Base-by-base conservation (phyloP, 2,113 vertebrate species). In the Microtus pennsylvanicus region DNA sequence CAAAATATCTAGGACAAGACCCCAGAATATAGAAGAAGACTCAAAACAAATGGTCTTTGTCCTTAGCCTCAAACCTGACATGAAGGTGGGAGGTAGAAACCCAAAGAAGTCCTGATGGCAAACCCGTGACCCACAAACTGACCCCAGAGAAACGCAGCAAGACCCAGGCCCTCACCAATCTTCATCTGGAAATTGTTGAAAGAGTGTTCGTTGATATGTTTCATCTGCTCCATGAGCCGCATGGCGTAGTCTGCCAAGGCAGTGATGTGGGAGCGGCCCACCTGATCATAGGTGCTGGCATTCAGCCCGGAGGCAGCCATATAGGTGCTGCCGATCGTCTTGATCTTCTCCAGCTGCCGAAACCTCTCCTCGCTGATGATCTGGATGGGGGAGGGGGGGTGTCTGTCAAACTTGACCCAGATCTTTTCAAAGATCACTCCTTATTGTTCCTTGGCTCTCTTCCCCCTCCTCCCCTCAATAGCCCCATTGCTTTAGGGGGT, bases 131-230 rank as follows among this genome's bases (percentile, higher is more conserved):
- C 58, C 75, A 33, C 77, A 87, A 55, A 58, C 0, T 5, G 50
- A 38, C 67, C 35, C 58, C 4, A 35, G 63, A 70, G 50, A 61
- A 77, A n/a, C 9, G 28, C 58, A 50, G 55, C 42, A 11, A 35
- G 30, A 28, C 0, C 52, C 42, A 72, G 30, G 52, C 47, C 35
- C 80, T 98, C 82, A 99, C 99, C 99, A 24, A 99, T 99, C 98
- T 99, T 99, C 99, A 99, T 99, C 98, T 99, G 99, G 98, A 99
- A 99, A 96, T 99, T 99, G 98, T 99, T 99, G 98, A 99, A 99
- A 97, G 99, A 99, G 97, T 99, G 99, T 98, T 99, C 99, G 0
- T 99, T 99, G 97, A 99, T 99, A 97, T 99, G 99, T 93, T 99
- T 99, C 99, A 99, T 99, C 98, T 99, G 99, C 95, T 99, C 99